Percentiles rank a stretch among this genome's conserved stretches.
phyloP scores from a whole-genome alignment of 2,113 vertebrate species.

The Chlorodrepanis virens region DNA sequence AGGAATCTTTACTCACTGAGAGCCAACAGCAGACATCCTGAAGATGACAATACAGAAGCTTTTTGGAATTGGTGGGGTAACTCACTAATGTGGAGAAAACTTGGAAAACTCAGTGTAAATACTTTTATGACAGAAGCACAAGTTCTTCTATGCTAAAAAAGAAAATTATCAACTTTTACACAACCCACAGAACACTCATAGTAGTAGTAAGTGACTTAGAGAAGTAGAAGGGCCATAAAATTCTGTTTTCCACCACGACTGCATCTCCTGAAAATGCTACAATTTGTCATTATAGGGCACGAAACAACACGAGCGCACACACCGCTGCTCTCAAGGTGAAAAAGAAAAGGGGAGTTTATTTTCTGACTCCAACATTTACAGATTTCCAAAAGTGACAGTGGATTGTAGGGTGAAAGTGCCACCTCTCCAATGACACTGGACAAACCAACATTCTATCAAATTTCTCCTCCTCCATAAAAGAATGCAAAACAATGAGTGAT shows the following conservation, averaged over 20 bases:
- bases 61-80: neutral
- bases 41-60: neutral
- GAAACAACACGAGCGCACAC: no score
- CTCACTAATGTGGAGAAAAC: neutral
- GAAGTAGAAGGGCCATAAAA: neutral
- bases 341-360: no score
- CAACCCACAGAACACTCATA: neutral
- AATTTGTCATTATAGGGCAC: neutral
- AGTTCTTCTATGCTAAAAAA: neutral
- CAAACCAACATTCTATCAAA: no score
- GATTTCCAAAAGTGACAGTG: no score
- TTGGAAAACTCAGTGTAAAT: neutral
- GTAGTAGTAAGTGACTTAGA: neutral
- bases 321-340: no score
- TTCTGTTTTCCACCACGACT: neutral
- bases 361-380: no score
- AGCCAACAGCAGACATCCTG: neutral
- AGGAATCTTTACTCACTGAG: neutral
- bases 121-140: neutral
- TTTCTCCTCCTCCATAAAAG: no score
- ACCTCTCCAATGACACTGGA: no score
- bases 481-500: no score
- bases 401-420: no score
- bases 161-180: neutral
- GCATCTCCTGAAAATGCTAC: neutral